These are phyloP conservation scores for Meloidogyne hapla DNA, from an alignment of 1,140 invertebrate species.

Conservation along the genomic window DNA sequence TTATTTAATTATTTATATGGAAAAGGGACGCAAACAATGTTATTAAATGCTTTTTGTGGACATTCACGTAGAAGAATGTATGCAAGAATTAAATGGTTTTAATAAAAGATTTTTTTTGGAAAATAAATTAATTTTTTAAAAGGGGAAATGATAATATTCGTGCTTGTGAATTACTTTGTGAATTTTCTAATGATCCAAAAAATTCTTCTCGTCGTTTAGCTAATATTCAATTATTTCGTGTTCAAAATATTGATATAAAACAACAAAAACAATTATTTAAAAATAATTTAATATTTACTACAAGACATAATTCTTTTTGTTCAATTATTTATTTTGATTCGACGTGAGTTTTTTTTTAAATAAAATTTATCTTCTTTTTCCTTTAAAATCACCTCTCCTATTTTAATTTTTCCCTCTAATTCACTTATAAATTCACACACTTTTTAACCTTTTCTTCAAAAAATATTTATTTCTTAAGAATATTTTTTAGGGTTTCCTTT, in stretches of 20 bases:
- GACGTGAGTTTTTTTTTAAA: conserved; percentile 47
- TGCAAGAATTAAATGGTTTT: conserved; percentile 52
- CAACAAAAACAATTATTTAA: conserved; percentile 15
- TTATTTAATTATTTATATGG: conserved; percentile 44
- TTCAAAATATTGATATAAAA: conserved; percentile 27
- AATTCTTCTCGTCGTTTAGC: conserved; percentile 37
- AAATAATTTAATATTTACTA: conserved; percentile 38
- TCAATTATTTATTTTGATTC: conserved; percentile 53
- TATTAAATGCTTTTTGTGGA: conserved; percentile 56
- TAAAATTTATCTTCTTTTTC: no score
- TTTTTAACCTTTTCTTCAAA: no score
- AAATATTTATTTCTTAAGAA: no score
- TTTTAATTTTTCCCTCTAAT: background rate
- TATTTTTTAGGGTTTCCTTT: no score
- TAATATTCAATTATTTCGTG: conserved; percentile 39
- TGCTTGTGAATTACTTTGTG: conserved; percentile 43
- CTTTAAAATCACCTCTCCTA: no score
- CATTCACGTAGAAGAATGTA: conserved; percentile 52
- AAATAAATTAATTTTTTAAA: conserved; percentile 10
- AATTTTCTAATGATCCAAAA: conserved; percentile 29
- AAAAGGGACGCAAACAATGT: conserved; percentile 51
- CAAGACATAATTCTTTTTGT: conserved; percentile 50
- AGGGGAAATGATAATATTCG: conserved; percentile 19
- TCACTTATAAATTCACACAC: background rate
- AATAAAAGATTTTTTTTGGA: background rate